A percentile compares a stretch with the other conserved stretches of the same genome.
Conservation (phyloP, 2,888 invertebrate species). For the Agrochola lota region DNA sequence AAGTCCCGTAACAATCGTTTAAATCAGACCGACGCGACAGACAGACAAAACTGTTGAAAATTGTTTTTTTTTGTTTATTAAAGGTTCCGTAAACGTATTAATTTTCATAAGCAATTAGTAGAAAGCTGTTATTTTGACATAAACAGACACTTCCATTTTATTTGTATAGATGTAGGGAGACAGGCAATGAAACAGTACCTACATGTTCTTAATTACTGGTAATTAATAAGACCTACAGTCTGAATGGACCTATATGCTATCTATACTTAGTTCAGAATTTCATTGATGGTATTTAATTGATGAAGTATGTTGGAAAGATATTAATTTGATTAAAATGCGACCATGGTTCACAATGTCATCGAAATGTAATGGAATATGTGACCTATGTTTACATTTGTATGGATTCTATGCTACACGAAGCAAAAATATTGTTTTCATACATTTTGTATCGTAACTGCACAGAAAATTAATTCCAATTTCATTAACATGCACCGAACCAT, state of each 20-base stretch:
- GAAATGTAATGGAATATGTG: not conserved
- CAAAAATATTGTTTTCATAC: not conserved
- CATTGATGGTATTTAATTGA: not conserved
- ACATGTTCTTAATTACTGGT: not conserved
- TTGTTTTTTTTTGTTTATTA: no score
- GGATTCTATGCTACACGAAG: not conserved
- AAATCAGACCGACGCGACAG: no score
- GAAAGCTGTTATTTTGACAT: no score
- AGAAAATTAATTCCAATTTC: slow-evolving; percentile 12
- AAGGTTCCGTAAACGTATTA: no score
- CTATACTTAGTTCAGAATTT: not conserved
- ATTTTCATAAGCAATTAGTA: no score
- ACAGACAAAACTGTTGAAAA: no score
- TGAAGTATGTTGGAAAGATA: not conserved
- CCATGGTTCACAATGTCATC: no score
- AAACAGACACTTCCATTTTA: no score
- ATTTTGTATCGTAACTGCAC: not conserved
- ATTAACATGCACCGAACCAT: slow-evolving; percentile 20
- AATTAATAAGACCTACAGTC: not conserved
- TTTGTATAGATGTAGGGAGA: no score
- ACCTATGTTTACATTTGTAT: not conserved
- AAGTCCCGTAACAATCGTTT: no score
- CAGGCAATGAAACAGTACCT: not conserved
- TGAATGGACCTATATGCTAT: no score
- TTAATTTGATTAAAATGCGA: not conserved